These are phyloP conservation scores for Empidonax alnorum DNA, from an alignment of 2,113 vertebrate genomes.

Conservation along the genomic window DNA sequence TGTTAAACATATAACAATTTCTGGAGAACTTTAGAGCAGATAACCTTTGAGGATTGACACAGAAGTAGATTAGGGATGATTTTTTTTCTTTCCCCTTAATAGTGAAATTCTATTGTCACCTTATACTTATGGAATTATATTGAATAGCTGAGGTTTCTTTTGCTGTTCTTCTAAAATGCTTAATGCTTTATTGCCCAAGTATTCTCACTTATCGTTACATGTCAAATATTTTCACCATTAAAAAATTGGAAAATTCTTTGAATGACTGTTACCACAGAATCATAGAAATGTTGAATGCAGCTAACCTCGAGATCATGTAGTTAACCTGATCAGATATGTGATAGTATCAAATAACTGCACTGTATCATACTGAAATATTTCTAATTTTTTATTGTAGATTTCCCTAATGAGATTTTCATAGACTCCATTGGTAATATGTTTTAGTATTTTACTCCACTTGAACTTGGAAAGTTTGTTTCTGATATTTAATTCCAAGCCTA, in stretches of 20 bases:
- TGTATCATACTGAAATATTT: neutral
- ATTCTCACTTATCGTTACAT: neutral
- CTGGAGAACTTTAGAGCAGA: neutral
- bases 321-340: neutral
- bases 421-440: neutral
- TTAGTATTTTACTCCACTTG: neutral
- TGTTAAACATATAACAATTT: neutral
- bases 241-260: neutral
- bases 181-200: neutral
- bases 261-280: neutral
- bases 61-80: neutral
- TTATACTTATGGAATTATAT: neutral
- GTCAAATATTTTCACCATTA: neutral
- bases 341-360: neutral
- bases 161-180: neutral
- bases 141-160: neutral
- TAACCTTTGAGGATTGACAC: neutral
- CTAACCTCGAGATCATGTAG: neutral
- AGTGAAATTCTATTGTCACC: neutral
- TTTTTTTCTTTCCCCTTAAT: neutral
- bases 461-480: neutral
- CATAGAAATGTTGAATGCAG: neutral
- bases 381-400: neutral
- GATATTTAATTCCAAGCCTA: neutral
- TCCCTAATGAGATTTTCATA: neutral